Evolutionary conservation across 1,140 invertebrate genomes (phyloP), one percentile per base, ranked within the genome.

Genomic region (Drosophila ananassae): DNA sequence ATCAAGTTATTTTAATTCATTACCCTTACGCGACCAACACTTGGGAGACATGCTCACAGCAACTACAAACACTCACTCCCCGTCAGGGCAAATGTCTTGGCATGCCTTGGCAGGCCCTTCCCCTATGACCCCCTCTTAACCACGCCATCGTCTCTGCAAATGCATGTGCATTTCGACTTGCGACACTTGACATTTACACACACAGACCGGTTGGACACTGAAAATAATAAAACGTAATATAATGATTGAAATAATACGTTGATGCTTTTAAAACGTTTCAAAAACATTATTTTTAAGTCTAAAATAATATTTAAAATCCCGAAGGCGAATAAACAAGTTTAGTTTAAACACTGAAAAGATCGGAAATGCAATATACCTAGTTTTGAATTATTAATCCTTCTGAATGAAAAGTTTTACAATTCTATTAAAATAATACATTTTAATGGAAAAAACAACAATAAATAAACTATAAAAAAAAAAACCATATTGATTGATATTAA

Each of bases 1-100:
- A 89, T 89, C 83, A 89, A 89, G 83, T 89, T 89, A 89, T 89
- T 89, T 89, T 89, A 89, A 89, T 89, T 89, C 83, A 89, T 89
- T 89, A 89, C 83, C 83, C 79, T 87, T 89, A 89, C 84, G 83
- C 83, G 79, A 75, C 76, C 84, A 89, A 87, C 82, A 89, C 83
- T 83, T 89, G 74, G 76, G 68, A 89, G 79, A 73, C 79, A 83
- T 89, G 83, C 75, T 41, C 56, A 44, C 64, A 79, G 22, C 55
- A 50, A 30, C 68, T 57, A 30, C 71, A 72, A 72, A 68, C 63
- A 74, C 63, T 50, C 52, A 48, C 59, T 54, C 60, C 21, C 9
- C 12, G 9, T 13, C 34, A 22, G 30, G 13, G 34, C 52, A 41
- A 21, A 32, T 62, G 34, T 53, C 69, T 44, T 57, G 25, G 24